A percentile compares a stretch with the other conserved stretches of the same genome.
phyloP scores from a whole-genome alignment of 2,888 invertebrate genomes.

The Notocelia uddmanniana region DNA sequence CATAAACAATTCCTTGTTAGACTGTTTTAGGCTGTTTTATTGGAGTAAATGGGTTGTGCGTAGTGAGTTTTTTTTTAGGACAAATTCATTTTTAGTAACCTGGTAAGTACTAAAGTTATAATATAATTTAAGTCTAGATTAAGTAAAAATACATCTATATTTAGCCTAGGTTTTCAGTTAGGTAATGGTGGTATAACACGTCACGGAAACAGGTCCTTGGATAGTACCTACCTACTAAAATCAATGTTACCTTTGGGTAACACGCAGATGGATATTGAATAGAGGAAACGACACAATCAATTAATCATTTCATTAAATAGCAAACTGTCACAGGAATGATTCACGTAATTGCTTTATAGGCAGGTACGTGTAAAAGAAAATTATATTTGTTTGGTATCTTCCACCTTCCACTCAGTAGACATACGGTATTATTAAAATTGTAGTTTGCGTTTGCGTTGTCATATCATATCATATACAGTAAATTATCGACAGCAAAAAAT shows the following conservation, averaged over 20 bases:
- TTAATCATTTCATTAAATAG: slow-evolving; percentile 12
- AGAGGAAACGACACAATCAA: slow-evolving; percentile 4
- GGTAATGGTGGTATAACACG: slow-evolving; percentile 24
- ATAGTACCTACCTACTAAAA: slow-evolving; percentile 27
- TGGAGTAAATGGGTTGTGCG: slow-evolving; percentile 41
- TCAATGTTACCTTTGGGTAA: slow-evolving; percentile 16
- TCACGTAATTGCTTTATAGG: slow-evolving; percentile 5
- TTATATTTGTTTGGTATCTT: neutral
- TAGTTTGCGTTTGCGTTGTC: neutral
- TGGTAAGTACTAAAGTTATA: slow-evolving; percentile 33
- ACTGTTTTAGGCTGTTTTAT: slow-evolving; percentile 29
- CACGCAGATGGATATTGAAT: slow-evolving; percentile 6
- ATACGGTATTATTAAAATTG: neutral
- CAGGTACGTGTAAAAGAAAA: neutral
- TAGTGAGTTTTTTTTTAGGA: slow-evolving; percentile 39
- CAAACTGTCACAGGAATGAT: slow-evolving; percentile 9
- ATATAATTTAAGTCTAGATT: neutral
- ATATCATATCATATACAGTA: no score
- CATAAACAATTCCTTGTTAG: slow-evolving; percentile 34
- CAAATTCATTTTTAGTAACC: neutral
- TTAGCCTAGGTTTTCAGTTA: slow-evolving; percentile 4
- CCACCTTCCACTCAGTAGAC: neutral
- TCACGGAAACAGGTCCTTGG: slow-evolving; percentile 22
- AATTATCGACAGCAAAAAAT: no score
- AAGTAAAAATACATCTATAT: neutral